Percentiles rank a stretch among this genome's conserved stretches.
phyloP scores from a whole-genome alignment of 2,888 invertebrate genomes.

The Euplagia quadripunctaria region DNA sequence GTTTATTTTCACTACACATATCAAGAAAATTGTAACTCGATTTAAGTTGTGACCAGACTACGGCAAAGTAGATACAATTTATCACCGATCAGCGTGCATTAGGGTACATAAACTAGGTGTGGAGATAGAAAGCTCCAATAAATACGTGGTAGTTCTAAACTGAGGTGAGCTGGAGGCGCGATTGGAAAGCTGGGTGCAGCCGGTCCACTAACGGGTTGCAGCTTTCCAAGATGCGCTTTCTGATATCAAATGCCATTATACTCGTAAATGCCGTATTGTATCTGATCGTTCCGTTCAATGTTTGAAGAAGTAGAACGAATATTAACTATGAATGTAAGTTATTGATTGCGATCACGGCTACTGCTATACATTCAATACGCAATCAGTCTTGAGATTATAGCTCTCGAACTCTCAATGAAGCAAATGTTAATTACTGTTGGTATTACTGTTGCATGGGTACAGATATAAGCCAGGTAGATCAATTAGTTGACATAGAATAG shows the following conservation, averaged over 20 bases:
- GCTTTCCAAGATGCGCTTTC: constrained; percentile 83
- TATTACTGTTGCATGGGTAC: too few relatives aligned
- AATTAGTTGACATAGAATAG: too few relatives aligned
- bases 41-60: not conserved
- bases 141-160: constrained; percentile 60
- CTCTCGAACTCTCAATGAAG: not conserved
- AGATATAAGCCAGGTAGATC: too few relatives aligned
- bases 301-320: constrained; percentile 4
- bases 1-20: not conserved
- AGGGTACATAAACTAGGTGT: constrained; percentile 47
- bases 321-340: constrained; percentile 1
- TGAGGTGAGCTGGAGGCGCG: constrained; percentile 62
- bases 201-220: constrained; percentile 70
- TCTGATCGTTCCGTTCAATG: constrained; percentile 46
- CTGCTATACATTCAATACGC: not conserved
- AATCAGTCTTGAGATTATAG: not conserved
- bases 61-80: not conserved
- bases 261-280: constrained; percentile 55
- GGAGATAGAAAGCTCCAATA: constrained; percentile 75
- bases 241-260: constrained; percentile 68
- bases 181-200: constrained; percentile 83
- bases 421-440: constrained; percentile 5
- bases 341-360: not conserved
- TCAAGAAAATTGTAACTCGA: not conserved
- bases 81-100: constrained; percentile 22